Percentiles rank a stretch among this genome's conserved stretches.
These are phyloP conservation scores for Rhagium mordax DNA, from an alignment of 2,888 invertebrate genomes.

Conservation along the genomic window DNA sequence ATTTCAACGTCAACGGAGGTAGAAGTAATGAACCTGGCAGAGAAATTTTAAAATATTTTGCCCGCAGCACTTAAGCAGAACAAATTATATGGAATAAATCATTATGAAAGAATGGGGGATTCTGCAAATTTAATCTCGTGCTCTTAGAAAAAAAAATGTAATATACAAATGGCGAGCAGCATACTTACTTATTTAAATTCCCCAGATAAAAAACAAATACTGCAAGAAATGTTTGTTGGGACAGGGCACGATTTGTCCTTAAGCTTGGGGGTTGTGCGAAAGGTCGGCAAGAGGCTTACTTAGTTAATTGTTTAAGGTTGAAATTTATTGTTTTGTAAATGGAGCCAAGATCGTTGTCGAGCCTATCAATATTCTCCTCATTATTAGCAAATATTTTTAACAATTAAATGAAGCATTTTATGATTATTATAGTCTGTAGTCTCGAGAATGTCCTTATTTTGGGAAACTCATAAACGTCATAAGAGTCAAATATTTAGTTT, in stretches of 20 bases:
- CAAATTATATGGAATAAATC: background rate
- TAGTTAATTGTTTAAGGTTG: background rate
- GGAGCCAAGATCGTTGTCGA: too few relatives aligned
- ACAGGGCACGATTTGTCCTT: background rate
- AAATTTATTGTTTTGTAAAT: background rate
- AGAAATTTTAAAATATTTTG: background rate
- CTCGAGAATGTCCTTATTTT: too few relatives aligned
- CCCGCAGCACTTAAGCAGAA: background rate
- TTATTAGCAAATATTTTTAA: too few relatives aligned
- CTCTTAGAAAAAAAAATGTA: background rate
- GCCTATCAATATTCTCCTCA: too few relatives aligned
- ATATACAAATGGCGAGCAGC: background rate
- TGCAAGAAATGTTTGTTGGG: background rate
- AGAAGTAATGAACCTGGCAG: background rate
- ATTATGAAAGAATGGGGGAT: background rate
- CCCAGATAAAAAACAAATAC: background rate
- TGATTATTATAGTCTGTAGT: too few relatives aligned
- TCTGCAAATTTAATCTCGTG: background rate
- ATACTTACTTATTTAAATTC: background rate
- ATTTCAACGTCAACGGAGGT: background rate
- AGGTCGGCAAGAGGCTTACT: background rate
- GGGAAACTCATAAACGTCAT: too few relatives aligned
- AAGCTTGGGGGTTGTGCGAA: background rate
- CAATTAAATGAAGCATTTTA: too few relatives aligned
- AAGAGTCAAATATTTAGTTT: too few relatives aligned